Conservation (phyloP, 2,797 vertebrate genomes). For the Potorous gilbertii region DNA sequence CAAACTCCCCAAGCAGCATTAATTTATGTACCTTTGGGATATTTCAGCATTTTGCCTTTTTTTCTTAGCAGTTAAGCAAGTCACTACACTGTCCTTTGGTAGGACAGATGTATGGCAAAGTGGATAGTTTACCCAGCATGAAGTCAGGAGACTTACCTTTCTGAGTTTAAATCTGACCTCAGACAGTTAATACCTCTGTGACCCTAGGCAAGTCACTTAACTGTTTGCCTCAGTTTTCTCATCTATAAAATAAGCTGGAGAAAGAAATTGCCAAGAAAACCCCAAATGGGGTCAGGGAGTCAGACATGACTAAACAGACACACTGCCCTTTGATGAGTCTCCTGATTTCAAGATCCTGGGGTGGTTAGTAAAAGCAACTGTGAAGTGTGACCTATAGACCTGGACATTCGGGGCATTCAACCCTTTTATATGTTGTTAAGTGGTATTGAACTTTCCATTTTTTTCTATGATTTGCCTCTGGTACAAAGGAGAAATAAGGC, state of each 20-base stretch:
- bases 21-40: not conserved
- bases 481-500: not conserved
- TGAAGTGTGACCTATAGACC: not conserved
- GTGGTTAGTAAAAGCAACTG: not conserved
- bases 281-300: not conserved
- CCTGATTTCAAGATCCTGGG: not conserved
- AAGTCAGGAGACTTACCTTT: not conserved
- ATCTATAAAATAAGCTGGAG: not conserved
- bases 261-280: not conserved
- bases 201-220: not conserved
- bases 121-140: not conserved
- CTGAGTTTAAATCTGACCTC: not conserved
- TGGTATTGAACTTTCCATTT: too few relatives aligned
- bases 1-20: not conserved
- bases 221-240: not conserved
- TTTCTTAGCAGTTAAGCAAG: not conserved
- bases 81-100: not conserved
- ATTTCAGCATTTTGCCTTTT: not conserved
- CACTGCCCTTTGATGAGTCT: not conserved
- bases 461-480: not conserved
- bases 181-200: not conserved
- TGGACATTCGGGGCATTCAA: not conserved
- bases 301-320: not conserved
- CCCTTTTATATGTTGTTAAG: not conserved
- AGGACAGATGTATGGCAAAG: not conserved